Evolutionary conservation across 23 tunicate genomes (phyloP).

Genomic region (Ciona savignyi): DNA sequence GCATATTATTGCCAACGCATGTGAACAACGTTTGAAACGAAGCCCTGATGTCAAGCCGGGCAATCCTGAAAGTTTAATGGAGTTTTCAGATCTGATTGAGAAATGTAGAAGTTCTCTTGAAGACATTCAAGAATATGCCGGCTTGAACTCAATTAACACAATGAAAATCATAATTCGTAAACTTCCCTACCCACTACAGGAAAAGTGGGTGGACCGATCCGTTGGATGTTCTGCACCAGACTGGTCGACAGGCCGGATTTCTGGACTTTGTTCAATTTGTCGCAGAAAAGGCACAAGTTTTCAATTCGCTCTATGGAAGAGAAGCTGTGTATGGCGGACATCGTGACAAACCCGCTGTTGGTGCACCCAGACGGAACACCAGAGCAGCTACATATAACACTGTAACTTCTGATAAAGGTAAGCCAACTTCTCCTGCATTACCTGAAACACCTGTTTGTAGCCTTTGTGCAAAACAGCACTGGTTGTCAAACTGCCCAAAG

Average conservation of each 20-base stretch:
- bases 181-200: constrained; percentile 9
- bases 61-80: constrained; percentile 2
- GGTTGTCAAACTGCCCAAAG: no score
- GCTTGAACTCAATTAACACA: background rate
- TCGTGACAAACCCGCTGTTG: no score
- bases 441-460: no score
- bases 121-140: constrained; percentile 12
- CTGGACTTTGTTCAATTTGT: constrained; percentile 3
- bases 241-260: constrained; percentile 4
- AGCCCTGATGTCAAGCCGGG: constrained; percentile 3
- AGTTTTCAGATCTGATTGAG: constrained; percentile 9
- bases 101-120: constrained; percentile 1
- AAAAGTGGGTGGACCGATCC: constrained; percentile 8
- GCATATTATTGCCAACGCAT: constrained; percentile 5
- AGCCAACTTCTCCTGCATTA: no score
- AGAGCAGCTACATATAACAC: constrained; percentile 2
- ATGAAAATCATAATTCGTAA: constrained; percentile 1
- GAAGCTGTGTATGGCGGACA: background rate
- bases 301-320: constrained; percentile 4
- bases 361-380: background rate
- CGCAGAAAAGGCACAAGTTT: no score
- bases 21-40: constrained; percentile 6
- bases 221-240: constrained; percentile 6
- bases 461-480: no score
- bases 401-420: background rate